Conservation (phyloP, 2,797 vertebrate genomes). For the Mormyrus proboscirostris region DNA sequence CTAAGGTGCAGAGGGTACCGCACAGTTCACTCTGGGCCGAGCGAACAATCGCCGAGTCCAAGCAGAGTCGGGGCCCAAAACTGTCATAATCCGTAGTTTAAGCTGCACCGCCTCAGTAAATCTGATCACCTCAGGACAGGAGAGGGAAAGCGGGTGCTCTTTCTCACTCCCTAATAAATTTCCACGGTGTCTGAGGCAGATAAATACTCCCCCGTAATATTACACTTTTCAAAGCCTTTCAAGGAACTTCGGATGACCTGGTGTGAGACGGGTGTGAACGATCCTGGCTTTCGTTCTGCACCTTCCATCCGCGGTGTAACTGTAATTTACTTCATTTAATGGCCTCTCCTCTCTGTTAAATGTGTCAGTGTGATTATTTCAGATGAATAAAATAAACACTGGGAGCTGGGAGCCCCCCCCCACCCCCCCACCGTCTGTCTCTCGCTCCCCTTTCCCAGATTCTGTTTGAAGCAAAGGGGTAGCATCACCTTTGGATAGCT, state of each 20-base stretch:
- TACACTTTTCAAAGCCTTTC: not conserved
- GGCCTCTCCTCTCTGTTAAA: conserved; percentile 5
- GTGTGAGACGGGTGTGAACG: not conserved
- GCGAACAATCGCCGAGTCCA: not conserved
- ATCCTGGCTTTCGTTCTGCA: not conserved
- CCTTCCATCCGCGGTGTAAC: not conserved
- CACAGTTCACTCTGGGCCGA: not conserved
- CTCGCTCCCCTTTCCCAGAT: conserved; percentile 17
- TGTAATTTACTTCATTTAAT: conserved; percentile 11
- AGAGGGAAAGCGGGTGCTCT: not conserved
- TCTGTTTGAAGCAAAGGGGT: not conserved
- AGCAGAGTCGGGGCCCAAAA: not conserved
- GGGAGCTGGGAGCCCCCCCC: not conserved
- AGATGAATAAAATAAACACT: conserved; percentile 11
- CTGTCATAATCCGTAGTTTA: not conserved
- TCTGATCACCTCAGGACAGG: not conserved
- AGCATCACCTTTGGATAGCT: not conserved
- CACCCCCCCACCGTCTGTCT: conserved; percentile 18
- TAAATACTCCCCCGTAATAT: not conserved
- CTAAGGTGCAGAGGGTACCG: not conserved
- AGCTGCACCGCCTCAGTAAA: not conserved
- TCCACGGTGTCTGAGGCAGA: not conserved
- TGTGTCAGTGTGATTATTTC: conserved; percentile 11
- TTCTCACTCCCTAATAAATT: not conserved
- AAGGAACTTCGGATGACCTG: conserved; percentile 1